Base-by-base conservation (phyloP, 2,113 vertebrate genomes). In the Crotophaga sulcirostris region DNA sequence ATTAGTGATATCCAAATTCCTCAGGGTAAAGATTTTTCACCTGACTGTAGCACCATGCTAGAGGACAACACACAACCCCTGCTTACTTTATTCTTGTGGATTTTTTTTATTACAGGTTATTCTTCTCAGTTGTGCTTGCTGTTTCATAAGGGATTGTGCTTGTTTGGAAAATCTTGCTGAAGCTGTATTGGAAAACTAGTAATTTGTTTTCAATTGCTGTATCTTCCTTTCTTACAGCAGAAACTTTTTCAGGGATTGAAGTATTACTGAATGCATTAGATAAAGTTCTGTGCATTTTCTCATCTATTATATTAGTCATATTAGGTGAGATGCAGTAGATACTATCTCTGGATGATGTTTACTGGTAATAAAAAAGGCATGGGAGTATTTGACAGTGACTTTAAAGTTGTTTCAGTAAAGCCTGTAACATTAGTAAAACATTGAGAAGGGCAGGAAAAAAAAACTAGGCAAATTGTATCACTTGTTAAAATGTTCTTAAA, bases 21-120 rank as follows among this genome's bases (percentile, higher is more conserved):
- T 73, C 20, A 24, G 13, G 44, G 23, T 64, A 52, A 45, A 62
- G 40, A 42, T 68, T 79, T 38, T 93, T 79, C 21, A 59, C 26
- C 23, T 62, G 56, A n/a, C 14, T 0, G 0, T 51, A 78, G 31
- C 10, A 34, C 5, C 11, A 13, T 1, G 1, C 25, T 51, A 38
- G 33, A 47, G 6, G 18, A n/a, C 34, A 70, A 8, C 26, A 52
- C 47, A 18, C 8, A 38, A 25, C 6, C 5, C 6, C 16, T 81
- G 26, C 13, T 67, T 75, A 11, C 6, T 67, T 89, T 54, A 29
- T 3, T 4, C 4, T 10, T 49, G 6, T 58, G 45, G 13, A 13
- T 16, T 52, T 47, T 15, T 91, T 67, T 69, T 31, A 58, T n/a
- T 47, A 26, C 16, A 47, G 23, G 10, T 8, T 49, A 60, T 70